Conservation (phyloP, 2,113 vertebrate genomes). For the Eulemur macaco region DNA sequence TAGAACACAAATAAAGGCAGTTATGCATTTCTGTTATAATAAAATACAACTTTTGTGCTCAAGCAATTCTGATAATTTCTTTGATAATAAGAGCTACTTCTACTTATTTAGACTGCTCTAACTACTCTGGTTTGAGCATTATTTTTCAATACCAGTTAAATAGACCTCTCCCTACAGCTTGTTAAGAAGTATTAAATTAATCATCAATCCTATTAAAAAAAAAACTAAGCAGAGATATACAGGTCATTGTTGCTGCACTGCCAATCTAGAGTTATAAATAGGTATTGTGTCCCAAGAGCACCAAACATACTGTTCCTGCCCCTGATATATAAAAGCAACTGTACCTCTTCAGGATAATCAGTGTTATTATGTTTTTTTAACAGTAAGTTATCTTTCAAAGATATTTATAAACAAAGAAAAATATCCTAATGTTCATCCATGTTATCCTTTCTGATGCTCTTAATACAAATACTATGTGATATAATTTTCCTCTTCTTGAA, state of each 20-base stretch:
- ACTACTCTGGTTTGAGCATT: not conserved
- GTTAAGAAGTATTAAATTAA: not conserved
- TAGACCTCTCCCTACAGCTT: not conserved
- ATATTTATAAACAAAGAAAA: not conserved
- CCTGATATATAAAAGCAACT: not conserved
- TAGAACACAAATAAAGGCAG: not conserved
- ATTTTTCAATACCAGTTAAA: not conserved
- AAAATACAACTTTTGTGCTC: not conserved
- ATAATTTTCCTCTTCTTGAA: not conserved
- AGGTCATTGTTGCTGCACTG: not conserved
- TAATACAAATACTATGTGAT: not conserved
- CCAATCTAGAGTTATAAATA: not conserved
- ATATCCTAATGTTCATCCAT: not conserved
- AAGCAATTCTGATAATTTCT: not conserved
- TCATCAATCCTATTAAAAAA: not conserved
- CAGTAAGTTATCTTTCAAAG: not conserved
- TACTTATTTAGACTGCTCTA: not conserved
- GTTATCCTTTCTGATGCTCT: not conserved
- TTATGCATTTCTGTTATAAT: not conserved
- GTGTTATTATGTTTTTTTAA: not conserved
- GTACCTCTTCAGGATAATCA: not conserved
- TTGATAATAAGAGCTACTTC: not conserved
- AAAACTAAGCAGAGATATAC: not conserved
- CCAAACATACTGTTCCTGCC: not conserved
- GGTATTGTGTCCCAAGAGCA: not conserved